phyloP scores from a whole-genome alignment of 2,888 invertebrate genomes.

The Acrocyrtus sp. region DNA sequence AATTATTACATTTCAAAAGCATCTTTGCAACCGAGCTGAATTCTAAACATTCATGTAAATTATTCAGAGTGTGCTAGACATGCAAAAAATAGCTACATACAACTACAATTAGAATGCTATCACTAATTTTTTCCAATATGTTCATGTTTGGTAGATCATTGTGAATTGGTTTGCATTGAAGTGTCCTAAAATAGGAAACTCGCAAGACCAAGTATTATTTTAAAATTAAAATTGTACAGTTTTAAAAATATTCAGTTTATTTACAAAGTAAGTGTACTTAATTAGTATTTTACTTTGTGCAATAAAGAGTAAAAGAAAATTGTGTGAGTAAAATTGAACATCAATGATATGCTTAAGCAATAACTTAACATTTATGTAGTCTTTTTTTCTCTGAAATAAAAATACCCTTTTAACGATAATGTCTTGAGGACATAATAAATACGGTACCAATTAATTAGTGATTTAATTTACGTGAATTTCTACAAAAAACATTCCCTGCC shows the following conservation, averaged over 20 bases:
- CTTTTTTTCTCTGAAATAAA: too few species aligned
- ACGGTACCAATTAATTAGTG: too few species aligned
- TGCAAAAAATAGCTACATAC: too few species aligned
- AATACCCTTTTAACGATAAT: too few species aligned
- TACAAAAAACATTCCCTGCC: too few species aligned
- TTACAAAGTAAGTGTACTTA: slow-evolving; percentile 12
- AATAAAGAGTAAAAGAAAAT: neutral
- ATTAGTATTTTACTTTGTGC: neutral
- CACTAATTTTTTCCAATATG: slow-evolving; percentile 39
- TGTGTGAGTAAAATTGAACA: too few species aligned
- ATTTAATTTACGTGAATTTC: too few species aligned
- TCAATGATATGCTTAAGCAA: too few species aligned
- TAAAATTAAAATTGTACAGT: slow-evolving; percentile 12
- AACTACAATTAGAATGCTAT: slow-evolving; percentile 14
- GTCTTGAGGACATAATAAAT: too few species aligned
- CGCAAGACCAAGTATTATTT: slow-evolving; percentile 33
- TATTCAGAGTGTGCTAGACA: neutral
- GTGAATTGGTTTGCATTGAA: slow-evolving; percentile 45
- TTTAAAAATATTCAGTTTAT: slow-evolving; percentile 9
- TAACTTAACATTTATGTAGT: too few species aligned
- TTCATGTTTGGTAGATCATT: slow-evolving; percentile 56
- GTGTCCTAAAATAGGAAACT: slow-evolving; percentile 15
- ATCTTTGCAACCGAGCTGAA: slow-evolving; percentile 12
- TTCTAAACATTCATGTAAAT: neutral
- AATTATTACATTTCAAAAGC: slow-evolving; percentile 46